Evolutionary conservation across 2,113 vertebrate species (phyloP), one percentile per base, ranked within the genome.

Genomic region (Ondatra zibethicus): DNA sequence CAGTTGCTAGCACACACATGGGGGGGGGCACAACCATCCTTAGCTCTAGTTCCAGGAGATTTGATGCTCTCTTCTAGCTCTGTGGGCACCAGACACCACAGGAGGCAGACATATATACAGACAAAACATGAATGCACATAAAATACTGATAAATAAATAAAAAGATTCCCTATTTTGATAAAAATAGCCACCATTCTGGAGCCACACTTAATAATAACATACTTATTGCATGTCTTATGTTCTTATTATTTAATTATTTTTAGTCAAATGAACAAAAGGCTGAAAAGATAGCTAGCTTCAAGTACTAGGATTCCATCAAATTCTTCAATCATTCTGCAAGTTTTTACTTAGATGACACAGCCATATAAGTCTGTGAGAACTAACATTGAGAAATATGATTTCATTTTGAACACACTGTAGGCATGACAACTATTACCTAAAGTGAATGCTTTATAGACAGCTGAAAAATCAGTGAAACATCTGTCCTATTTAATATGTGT

Each of bases 271-370:
- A 85, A 29, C 50, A 27, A 89, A 86, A 81, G 52, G 2, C 68
- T 81, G 55, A 92, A 84, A 65, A 70, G 50, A 96, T 73, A 92
- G 42, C 75, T 86, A 73, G 82, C 92, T 94, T 86, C 68, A 66
- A 95, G 63, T 29, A 77, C 23, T 21, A 65, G 2, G 33, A 72
- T n/a, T 45, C 92, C 58, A 65, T 7, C 6, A 5, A 66, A 33
- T 78, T 70, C 72, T 94, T 89, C 68, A 47, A 7, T 63, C 2
- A 31, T 84, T 39, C 68, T 85, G 7, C 7, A 16, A 31, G 7
- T 45, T 78, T 81, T 72, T 27, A 45, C 36, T 72, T 45, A 68
- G 39, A 73, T 50, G 55, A 31, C 19, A 29, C 1, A 3, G 50
- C 4, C n/a, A 55, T 14, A 16, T 3, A 25, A 85, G 13, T 82